These are phyloP conservation scores for Galerucella nymphaeae DNA, from an alignment of 2,888 invertebrate species.

Conservation along the genomic window DNA sequence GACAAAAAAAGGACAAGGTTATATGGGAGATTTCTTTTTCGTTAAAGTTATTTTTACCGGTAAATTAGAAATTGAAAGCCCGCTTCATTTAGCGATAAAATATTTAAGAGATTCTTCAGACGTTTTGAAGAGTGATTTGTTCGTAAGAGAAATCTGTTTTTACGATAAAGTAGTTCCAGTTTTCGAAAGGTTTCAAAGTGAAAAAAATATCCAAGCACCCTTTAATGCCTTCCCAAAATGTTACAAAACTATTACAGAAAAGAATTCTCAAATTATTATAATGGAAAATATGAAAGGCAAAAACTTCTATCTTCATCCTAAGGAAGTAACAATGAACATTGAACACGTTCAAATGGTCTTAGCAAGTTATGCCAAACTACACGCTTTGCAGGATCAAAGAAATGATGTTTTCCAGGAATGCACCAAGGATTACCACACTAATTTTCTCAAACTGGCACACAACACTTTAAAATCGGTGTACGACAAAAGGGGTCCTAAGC, in stretches of 20 bases:
- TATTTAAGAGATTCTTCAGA: too few species aligned
- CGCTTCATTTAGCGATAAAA: too few species aligned
- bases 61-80: too few species aligned
- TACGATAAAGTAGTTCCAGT: too few species aligned
- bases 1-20: too few species aligned
- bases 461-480: background rate
- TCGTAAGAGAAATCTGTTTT: too few species aligned
- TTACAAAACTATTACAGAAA: constrained; percentile 33
- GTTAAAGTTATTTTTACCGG: too few species aligned
- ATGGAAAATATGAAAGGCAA: too few species aligned
- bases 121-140: too few species aligned
- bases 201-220: constrained; percentile 21
- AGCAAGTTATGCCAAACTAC: constrained; percentile 38
- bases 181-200: constrained; percentile 33
- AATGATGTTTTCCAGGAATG: constrained; percentile 30
- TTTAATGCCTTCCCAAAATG: constrained; percentile 42
- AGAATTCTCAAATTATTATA: background rate
- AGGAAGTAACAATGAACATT: background rate
- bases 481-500: background rate
- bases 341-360: background rate
- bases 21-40: too few species aligned
- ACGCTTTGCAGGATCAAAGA: constrained; percentile 42
- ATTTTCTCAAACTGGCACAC: background rate
- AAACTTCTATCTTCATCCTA: background rate
- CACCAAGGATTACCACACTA: background rate